Conservation (phyloP, 2,888 invertebrate species). For the Urechis unicinctus region DNA sequence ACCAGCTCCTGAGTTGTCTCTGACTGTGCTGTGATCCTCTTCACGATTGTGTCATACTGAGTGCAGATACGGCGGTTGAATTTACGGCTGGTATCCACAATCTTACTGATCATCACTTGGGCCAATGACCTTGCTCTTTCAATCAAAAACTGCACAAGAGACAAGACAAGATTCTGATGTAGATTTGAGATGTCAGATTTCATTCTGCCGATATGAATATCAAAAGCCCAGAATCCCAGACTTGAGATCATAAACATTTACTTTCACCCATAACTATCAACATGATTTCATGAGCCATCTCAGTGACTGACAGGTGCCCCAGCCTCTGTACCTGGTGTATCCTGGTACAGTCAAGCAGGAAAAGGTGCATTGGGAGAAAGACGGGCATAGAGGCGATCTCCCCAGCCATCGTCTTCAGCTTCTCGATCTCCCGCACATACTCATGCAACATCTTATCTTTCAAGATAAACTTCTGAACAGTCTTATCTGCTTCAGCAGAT, state of each 20-base stretch:
- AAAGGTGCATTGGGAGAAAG: constrained; percentile 45
- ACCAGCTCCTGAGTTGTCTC: constrained; percentile 45
- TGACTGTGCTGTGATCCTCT: constrained; percentile 38
- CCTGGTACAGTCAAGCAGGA: constrained; percentile 39
- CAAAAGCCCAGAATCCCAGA: too few relatives aligned
- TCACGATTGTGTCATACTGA: constrained; percentile 47
- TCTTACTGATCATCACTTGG: constrained; percentile 36
- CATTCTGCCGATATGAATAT: too few relatives aligned
- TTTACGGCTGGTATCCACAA: constrained; percentile 34
- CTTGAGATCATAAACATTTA: too few relatives aligned
- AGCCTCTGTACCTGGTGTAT: too few relatives aligned
- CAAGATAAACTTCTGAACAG: constrained; percentile 38
- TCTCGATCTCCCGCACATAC: constrained; percentile 41
- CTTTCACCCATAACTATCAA: too few relatives aligned
- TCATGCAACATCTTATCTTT: constrained; percentile 38
- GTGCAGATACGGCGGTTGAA: constrained; percentile 46
- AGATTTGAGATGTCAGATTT: too few relatives aligned
- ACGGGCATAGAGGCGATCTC: constrained; percentile 41
- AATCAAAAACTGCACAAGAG: constrained; percentile 34
- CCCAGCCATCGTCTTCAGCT: constrained; percentile 37
- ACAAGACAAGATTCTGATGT: background rate
- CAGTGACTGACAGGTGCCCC: too few relatives aligned
- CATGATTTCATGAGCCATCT: too few relatives aligned
- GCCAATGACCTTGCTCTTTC: constrained; percentile 31
- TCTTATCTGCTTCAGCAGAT: constrained; percentile 32